Conservation (phyloP, 2,113 vertebrate genomes). For the Tauraco erythrolophus region DNA sequence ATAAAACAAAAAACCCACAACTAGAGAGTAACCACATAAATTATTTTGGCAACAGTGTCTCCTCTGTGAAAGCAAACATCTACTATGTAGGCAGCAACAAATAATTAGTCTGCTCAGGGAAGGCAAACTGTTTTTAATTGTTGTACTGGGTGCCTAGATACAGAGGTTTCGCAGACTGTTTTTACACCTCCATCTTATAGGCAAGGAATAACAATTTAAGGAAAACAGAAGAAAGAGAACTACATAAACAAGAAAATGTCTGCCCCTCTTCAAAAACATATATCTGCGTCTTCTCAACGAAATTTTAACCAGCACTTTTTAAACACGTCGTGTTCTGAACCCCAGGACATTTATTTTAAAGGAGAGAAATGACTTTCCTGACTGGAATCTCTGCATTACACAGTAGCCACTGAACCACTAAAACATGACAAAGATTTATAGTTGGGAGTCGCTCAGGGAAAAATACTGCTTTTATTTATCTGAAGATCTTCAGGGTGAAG, state of each 20-base stretch:
- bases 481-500: not conserved
- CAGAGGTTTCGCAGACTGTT: not conserved
- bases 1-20: fast-evolving
- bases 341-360: not conserved
- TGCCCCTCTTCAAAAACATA: not conserved
- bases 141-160: not conserved
- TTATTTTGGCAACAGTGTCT: not conserved
- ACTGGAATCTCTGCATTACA: not conserved
- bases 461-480: not conserved
- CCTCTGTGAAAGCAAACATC: not conserved
- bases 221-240: not conserved
- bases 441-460: fast-evolving
- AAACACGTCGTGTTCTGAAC: not conserved
- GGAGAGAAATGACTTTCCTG: not conserved
- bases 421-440: not conserved
- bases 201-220: not conserved
- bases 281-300: not conserved
- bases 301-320: not conserved
- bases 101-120: not conserved
- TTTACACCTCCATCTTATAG: not conserved
- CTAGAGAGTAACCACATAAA: not conserved
- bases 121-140: not conserved
- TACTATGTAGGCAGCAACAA: not conserved
- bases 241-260: not conserved
- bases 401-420: not conserved